Percentiles rank a stretch among this genome's conserved stretches.
These are phyloP conservation scores for Diadegma fenestrale DNA, from an alignment of 2,888 invertebrate species.

Conservation along the genomic window DNA sequence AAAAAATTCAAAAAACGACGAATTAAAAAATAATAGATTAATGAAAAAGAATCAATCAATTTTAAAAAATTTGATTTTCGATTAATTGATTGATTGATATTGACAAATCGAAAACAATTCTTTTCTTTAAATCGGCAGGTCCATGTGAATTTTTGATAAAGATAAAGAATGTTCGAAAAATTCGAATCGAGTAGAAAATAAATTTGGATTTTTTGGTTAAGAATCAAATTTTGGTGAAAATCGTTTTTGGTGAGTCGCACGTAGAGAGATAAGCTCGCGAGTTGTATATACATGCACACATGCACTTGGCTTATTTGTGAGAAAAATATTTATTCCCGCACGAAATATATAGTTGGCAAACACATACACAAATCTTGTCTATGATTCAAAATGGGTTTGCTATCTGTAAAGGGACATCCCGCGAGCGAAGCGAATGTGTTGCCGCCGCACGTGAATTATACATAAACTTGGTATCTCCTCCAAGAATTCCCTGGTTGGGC, in stretches of 20 bases:
- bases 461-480: constrained; percentile 66
- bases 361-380: constrained; percentile 39
- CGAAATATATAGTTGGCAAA: constrained; percentile 3
- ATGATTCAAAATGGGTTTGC: constrained; percentile 43
- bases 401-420: constrained; percentile 40
- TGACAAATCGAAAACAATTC: too few relatives aligned
- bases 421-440: constrained; percentile 32
- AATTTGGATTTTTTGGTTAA: neutral
- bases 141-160: too few relatives aligned
- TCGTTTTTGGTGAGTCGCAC: neutral
- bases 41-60: too few relatives aligned
- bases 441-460: constrained; percentile 60
- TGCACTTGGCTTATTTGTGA: neutral
- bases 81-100: too few relatives aligned
- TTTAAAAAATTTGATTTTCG: too few relatives aligned
- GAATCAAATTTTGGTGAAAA: neutral
- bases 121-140: too few relatives aligned
- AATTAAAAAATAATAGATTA: too few relatives aligned
- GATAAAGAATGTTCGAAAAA: neutral
- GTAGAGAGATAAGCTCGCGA: constrained; percentile 14
- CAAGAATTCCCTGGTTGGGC: constrained; percentile 15
- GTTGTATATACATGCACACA: neutral
- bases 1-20: too few relatives aligned
- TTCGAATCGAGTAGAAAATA: neutral
- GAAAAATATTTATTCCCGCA: constrained; percentile 45